phyloP scores from a whole-genome alignment of 2,888 invertebrate genomes.

The Poecilus cupreus region DNA sequence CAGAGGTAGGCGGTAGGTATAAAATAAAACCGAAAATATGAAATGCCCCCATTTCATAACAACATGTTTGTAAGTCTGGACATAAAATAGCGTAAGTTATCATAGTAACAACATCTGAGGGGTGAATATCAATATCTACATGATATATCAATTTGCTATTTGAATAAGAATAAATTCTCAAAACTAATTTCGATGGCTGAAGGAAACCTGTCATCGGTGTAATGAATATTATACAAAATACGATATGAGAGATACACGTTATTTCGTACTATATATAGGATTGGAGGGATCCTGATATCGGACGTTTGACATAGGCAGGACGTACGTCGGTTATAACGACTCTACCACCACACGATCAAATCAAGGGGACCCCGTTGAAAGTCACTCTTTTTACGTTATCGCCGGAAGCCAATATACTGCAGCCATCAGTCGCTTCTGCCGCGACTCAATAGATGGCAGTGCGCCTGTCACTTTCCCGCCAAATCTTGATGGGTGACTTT shows the following conservation, averaged over 20 bases:
- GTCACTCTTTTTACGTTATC: not conserved
- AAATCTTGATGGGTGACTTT: slow-evolving; percentile 45
- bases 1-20: too few relatives aligned
- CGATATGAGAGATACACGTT: slow-evolving; percentile 59
- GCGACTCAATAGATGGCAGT: slow-evolving; percentile 1
- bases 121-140: too few relatives aligned
- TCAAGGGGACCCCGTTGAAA: not conserved
- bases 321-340: slow-evolving; percentile 59
- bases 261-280: slow-evolving; percentile 67
- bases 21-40: too few relatives aligned
- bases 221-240: slow-evolving; percentile 61
- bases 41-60: too few relatives aligned
- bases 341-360: slow-evolving; percentile 57
- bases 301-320: slow-evolving; percentile 68
- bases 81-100: too few relatives aligned
- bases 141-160: too few relatives aligned
- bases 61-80: too few relatives aligned
- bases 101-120: too few relatives aligned
- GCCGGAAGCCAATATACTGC: not conserved
- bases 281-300: slow-evolving; percentile 74
- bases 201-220: too few relatives aligned
- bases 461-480: slow-evolving; percentile 3
- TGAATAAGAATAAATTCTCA: too few relatives aligned
- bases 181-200: too few relatives aligned
- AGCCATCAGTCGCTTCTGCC: not conserved